Conservation (phyloP, 1,140 invertebrate genomes). For the Caerostris darwini region DNA sequence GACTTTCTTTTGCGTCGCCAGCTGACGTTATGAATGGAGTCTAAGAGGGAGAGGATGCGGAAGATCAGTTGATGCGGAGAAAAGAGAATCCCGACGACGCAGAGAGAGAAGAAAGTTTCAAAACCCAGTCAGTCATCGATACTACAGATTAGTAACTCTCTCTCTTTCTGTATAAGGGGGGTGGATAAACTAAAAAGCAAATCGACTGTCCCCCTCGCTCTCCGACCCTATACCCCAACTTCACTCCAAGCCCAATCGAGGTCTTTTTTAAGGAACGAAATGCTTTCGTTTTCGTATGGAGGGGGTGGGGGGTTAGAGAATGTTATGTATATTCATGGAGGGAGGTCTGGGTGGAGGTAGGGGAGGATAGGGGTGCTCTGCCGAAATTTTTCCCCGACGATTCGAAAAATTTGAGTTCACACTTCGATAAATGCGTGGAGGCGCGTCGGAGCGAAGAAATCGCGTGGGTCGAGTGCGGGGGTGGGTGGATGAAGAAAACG, state of each 20-base stretch:
- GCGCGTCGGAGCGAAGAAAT: conserved; percentile 49
- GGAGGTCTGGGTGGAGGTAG: background rate
- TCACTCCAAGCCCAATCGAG: background rate
- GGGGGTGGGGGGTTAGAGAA: background rate
- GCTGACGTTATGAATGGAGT: conserved; percentile 77
- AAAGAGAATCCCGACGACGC: conserved; percentile 2
- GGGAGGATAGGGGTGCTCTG: background rate
- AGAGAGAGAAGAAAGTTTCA: conserved; percentile 44
- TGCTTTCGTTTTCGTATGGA: conserved; percentile 21
- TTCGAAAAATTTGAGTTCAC: conserved; percentile 70
- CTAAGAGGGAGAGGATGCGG: conserved; percentile 56
- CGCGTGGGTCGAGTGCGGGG: background rate
- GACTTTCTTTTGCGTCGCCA: conserved; percentile 67
- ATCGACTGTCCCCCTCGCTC: background rate
- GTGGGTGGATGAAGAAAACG: background rate
- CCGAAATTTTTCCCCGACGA: conserved; percentile 47
- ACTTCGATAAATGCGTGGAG: conserved; percentile 63
- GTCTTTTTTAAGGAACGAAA: conserved; percentile 19
- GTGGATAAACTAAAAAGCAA: conserved; percentile 61
- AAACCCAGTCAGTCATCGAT: conserved; percentile 74
- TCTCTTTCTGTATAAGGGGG: background rate
- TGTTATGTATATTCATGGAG: conserved; percentile 75
- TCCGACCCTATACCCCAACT: background rate
- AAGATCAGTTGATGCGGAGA: conserved; percentile 74
- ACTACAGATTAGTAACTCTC: conserved; percentile 73